Evolutionary conservation across 2,797 vertebrate species (phyloP), one percentile per base, ranked within the genome.

Genomic region (Poecilia picta): DNA sequence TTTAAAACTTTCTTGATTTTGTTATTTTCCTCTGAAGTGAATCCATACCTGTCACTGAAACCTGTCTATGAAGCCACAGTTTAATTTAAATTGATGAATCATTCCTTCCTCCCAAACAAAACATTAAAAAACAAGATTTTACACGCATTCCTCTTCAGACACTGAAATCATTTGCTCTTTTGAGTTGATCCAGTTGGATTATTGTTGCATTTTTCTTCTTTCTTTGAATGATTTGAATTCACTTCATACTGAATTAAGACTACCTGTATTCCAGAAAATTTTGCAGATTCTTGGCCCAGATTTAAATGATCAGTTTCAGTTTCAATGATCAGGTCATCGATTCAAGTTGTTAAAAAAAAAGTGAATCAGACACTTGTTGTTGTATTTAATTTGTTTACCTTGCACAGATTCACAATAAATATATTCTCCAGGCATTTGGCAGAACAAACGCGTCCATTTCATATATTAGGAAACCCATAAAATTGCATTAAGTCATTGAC

Each of bases 1-100:
- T 83, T 47, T 86, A 25, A 84, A 77, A 53, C 71, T 75, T 62
- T 28, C 31, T 18, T 59, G 0, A 8, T 33, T 74, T 80, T 43
- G 74, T 77, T 83, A 2, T 39, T 55, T 62, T 83, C 73, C 0
- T 46, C 25, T 77, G 79, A 73, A 57, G 31, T 75, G 75, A 78
- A 33, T 75, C 73, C 59, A 46, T 46, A 85, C 55, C 31, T 72
- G 15, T 39, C 28, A 66, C 75, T 49, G 47, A 15, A 23, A 39
- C 36, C 36, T 25, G 36, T 25, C 1, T 15, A 31, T 62, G 28
- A 31, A 16, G 7, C 6, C 57, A 62, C 57, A 5, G 64, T 68
- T 68, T 64, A 20, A 64, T 36, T 64, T 39, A 11, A 25, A 41
- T 25, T 41, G 20, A 41, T 11, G 10, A 66, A 20, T 18, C 16